Evolutionary conservation across 2,797 vertebrate genomes (phyloP), one percentile per base, ranked within the genome.

Genomic region (Cyclura pinguis): DNA sequence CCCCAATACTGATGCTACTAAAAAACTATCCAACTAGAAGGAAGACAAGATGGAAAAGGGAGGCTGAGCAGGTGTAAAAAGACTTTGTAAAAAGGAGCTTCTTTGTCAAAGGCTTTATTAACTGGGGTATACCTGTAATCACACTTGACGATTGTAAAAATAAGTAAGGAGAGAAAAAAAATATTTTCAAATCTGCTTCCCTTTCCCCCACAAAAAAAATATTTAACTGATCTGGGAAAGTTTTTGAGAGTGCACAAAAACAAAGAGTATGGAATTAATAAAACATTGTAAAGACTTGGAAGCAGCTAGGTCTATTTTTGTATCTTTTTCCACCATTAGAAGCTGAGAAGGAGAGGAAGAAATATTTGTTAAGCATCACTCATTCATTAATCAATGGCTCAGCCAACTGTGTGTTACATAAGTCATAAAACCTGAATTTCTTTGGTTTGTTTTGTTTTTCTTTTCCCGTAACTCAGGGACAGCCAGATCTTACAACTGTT

Each of bases 181-280:
- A 59, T 59, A 88, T 88, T 80, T 91, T 83, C 78, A 6, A 2
- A 10, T 20, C 4, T 74, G 20, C 22, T 82, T 12, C 2, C 20
- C 16, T 52, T 22, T 73, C 0, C 4, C 74, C 24, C 78, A 85
- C 47, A 86, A 85, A 7, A 29, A 69, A 69, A 69, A 10, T 47
- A 55, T 1, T 6, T 84, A 83, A 73, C 57, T 77, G n/a, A 29
- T 88, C 74, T 84, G 27, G 77, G 69, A 59, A 92, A 93, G 86
- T 92, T 89, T 52, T 91, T 90, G 87, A 8, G 42, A 92, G 81
- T 85, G 32, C 55, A 1, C 77, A 10, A 69, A 87, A 35, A 7
- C 42, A 88, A 92, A 89, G 59, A 12, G 73, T 88, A 83, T 95
- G 88, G 78, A 92, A 87, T 29, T 92, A 94, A 94, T 91, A 90